Conservation (phyloP, 2,888 invertebrate species). For the Poecilus cupreus region DNA sequence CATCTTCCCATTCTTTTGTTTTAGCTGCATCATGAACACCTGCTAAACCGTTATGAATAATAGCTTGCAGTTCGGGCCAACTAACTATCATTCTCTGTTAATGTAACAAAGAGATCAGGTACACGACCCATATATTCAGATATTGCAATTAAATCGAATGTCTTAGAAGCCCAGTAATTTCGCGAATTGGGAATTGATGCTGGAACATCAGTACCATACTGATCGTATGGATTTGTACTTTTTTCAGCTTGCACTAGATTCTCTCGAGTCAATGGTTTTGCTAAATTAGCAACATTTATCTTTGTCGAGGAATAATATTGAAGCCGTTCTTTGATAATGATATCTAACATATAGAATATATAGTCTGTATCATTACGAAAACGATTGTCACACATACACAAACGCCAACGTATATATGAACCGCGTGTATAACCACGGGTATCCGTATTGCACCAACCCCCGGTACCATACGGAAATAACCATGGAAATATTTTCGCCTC, state of each 20-base stretch:
- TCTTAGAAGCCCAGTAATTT: conserved; percentile 10
- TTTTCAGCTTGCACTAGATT: neutral
- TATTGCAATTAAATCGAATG: conserved; percentile 45
- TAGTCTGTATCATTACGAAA: neutral
- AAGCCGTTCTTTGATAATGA: conserved; percentile 8
- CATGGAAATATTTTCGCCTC: neutral
- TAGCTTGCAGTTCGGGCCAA: neutral
- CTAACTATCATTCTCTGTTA: neutral
- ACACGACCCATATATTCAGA: neutral
- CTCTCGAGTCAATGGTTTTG: neutral
- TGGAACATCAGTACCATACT: conserved; percentile 14
- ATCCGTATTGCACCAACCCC: neutral
- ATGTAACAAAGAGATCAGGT: neutral
- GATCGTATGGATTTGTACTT: neutral
- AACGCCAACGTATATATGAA: neutral
- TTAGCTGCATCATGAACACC: neutral
- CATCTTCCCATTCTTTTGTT: neutral
- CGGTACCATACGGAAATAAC: conserved; percentile 11
- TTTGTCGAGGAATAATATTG: neutral
- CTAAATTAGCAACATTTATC: neutral
- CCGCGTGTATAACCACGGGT: too few species aligned
- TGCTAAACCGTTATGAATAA: neutral
- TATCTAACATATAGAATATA: too few species aligned
- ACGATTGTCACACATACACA: neutral
- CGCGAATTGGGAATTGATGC: neutral